Evolutionary conservation across 2,113 vertebrate genomes (phyloP).

Genomic region (Trinectes maculatus): DNA sequence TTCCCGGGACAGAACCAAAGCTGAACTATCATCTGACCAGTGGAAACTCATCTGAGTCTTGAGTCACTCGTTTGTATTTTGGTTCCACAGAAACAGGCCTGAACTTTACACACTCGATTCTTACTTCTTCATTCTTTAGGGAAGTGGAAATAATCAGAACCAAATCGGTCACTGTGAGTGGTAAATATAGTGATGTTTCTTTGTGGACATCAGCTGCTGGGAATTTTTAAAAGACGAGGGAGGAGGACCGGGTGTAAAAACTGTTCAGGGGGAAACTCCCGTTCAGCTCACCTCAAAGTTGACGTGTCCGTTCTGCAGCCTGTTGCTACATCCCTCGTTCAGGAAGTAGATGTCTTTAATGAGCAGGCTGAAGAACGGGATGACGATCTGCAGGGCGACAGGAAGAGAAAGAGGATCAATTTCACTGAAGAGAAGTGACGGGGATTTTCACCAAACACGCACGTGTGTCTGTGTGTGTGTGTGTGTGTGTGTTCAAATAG

Average conservation of each 20-base stretch:
- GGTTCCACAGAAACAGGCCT: slow-evolving; percentile 46
- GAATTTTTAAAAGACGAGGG: no score
- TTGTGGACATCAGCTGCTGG: no score
- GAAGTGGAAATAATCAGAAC: slow-evolving; percentile 33
- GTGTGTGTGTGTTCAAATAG: no score
- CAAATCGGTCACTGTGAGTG: not conserved
- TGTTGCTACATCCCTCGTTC: slow-evolving; percentile 91
- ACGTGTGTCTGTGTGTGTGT: not conserved
- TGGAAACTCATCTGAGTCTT: slow-evolving; percentile 7
- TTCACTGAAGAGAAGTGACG: not conserved
- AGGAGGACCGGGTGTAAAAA: not conserved
- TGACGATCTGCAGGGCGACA: slow-evolving; percentile 87
- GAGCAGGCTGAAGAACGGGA: slow-evolving; percentile 97
- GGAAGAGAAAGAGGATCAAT: slow-evolving; percentile 15
- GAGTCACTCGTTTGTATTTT: slow-evolving; percentile 5
- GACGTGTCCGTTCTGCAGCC: slow-evolving; percentile 90
- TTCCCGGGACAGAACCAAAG: not conserved
- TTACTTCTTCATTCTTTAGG: slow-evolving; percentile 42
- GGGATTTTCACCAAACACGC: not conserved
- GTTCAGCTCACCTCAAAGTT: slow-evolving; percentile 90
- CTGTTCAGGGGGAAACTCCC: slow-evolving; percentile 20
- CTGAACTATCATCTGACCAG: slow-evolving; percentile 27
- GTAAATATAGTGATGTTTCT: no score
- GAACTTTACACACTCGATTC: slow-evolving; percentile 40
- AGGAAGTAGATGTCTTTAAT: slow-evolving; percentile 98